Conservation (phyloP, 1,140 invertebrate genomes). For the Dendroctonus valens region DNA sequence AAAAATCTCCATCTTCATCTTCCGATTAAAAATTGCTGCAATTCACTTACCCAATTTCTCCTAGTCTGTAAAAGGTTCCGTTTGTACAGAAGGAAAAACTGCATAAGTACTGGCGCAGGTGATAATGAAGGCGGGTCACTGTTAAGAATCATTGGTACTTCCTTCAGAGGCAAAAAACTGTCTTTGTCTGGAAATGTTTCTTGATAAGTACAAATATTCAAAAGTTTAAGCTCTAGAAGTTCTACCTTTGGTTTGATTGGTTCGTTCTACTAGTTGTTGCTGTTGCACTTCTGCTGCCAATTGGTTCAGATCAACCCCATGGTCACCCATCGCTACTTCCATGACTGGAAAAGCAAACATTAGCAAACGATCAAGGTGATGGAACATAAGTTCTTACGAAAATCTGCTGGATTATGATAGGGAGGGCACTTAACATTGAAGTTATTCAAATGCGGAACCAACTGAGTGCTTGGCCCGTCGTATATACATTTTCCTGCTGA, state of each 20-base stretch:
- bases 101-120: constrained; percentile 53
- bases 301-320: constrained; percentile 58
- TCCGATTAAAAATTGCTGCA: not conserved
- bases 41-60: constrained; percentile 59
- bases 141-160: not conserved
- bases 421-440: constrained; percentile 81
- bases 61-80: constrained; percentile 62
- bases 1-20: not conserved
- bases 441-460: constrained; percentile 79
- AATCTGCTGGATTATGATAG: constrained; percentile 96
- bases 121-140: constrained; percentile 9
- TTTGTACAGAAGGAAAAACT: constrained; percentile 60
- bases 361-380: not conserved
- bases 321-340: constrained; percentile 76
- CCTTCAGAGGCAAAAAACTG: not conserved
- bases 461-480: constrained; percentile 68
- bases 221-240: not conserved
- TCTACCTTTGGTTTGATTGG: not conserved
- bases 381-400: constrained; percentile 62
- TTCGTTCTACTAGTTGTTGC: not conserved
- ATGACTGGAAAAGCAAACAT: constrained; percentile 58
- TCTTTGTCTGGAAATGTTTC: not conserved
- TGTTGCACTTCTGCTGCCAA: constrained; percentile 51
- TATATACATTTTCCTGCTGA: constrained; percentile 87
- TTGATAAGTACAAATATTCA: not conserved